Base-by-base conservation (phyloP, 2,888 invertebrate species). In the Cylindroiulus punctatus region DNA sequence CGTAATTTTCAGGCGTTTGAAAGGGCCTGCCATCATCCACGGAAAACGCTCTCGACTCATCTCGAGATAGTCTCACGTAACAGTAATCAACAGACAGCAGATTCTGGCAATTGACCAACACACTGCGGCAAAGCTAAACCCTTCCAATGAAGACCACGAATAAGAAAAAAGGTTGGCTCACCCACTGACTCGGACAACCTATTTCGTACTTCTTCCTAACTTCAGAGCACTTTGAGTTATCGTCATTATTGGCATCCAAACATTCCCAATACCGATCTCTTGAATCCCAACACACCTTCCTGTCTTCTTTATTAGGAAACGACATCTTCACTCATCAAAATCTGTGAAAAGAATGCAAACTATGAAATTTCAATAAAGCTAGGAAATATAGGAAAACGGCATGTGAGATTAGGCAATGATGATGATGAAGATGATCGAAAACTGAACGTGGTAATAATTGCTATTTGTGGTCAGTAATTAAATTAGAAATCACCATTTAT, bases 241-340 rank as follows among this genome's bases (percentile, higher is more conserved):
- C 93, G 88, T 93, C 92, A 52, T 89, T 89, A 87, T 91, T 90
- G 22, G 89, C 89, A 90, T 96, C 96, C 89, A 98, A 92, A 91
- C 98, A 98, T 89, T 95, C 94, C 97, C 97, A 98, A 91, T 95
- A 97, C 86, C 93, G 93, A 92, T 98, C 98, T 90, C 97, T 93
- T 88, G 95, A 93, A 88, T 93, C 92, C 97, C 97, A 98, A 92
- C 98, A 98, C 90, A 93, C 92, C 90, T 94, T 93, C 89, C 96
- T 94, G 90, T 95, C 94, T 89, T 94, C 93, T 93, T 94, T 97
- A 89, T 93, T 93, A 87, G 95, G 95, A 91, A 95, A 96, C 36
- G 87, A 86, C 87, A 87, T 87, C 19, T 82, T 85, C 8, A 36
- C 52, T 26, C 26, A 57, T 42, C 22, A 40, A 26, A 84, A 42